These are phyloP conservation scores for Lucinisca nassula DNA, from an alignment of 2,888 invertebrate species.

Conservation along the genomic window DNA sequence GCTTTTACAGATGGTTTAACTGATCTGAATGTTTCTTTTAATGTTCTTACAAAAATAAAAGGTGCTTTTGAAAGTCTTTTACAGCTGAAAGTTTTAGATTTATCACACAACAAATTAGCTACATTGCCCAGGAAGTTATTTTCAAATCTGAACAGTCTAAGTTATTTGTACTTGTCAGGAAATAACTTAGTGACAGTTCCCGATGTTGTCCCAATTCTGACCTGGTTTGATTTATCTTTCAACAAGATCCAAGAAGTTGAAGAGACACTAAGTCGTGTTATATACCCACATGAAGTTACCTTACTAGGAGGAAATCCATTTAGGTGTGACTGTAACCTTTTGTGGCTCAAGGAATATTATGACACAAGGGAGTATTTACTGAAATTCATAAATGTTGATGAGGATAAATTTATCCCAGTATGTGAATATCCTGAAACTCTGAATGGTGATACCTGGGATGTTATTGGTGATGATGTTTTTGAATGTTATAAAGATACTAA, in stretches of 20 bases:
- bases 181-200: slow-evolving; percentile 64
- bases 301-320: slow-evolving; percentile 72
- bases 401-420: slow-evolving; percentile 70
- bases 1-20: neutral
- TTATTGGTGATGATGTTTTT: slow-evolving; percentile 73
- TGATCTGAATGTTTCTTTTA: slow-evolving; percentile 58
- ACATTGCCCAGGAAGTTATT: slow-evolving; percentile 51
- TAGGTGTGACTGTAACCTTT: slow-evolving; percentile 67
- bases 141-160: slow-evolving; percentile 38
- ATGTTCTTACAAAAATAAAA: slow-evolving; percentile 46
- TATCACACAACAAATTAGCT: slow-evolving; percentile 63
- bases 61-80: slow-evolving; percentile 35
- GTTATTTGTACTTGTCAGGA: slow-evolving; percentile 60
- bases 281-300: slow-evolving; percentile 71
- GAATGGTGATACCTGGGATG: slow-evolving; percentile 68
- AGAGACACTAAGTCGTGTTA: slow-evolving; percentile 49
- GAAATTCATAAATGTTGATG: slow-evolving; percentile 51
- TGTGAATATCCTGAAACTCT: slow-evolving; percentile 69
- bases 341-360: slow-evolving; percentile 74
- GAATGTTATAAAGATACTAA: slow-evolving; percentile 39
- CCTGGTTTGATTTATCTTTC: slow-evolving; percentile 71
- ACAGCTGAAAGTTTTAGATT: slow-evolving; percentile 53
- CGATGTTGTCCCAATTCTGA: slow-evolving; percentile 59
- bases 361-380: slow-evolving; percentile 75
- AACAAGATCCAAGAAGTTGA: slow-evolving; percentile 60